phyloP scores from a whole-genome alignment of 2,888 invertebrate species.

The Gastrophysa polygoni region DNA sequence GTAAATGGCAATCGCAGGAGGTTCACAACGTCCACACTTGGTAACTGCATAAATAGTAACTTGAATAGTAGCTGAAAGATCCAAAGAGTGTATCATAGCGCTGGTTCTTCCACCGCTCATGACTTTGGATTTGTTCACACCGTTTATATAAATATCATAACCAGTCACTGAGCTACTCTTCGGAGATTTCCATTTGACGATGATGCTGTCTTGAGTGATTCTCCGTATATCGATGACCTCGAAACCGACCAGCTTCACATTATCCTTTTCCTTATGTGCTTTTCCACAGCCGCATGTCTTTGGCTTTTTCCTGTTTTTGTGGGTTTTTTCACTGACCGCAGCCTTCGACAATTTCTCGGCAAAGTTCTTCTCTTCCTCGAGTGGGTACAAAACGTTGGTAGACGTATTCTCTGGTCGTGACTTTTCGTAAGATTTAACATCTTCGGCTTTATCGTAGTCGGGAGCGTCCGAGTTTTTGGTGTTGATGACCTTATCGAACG shows the following conservation, averaged over 20 bases:
- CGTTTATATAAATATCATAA: constrained; percentile 48
- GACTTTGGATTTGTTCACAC: constrained; percentile 43
- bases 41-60: constrained; percentile 46
- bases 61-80: constrained; percentile 42
- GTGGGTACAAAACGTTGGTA: constrained; percentile 28
- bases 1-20: constrained; percentile 48
- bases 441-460: constrained; percentile 39
- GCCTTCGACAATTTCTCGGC: constrained; percentile 25
- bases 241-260: constrained; percentile 39
- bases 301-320: constrained; percentile 13
- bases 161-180: constrained; percentile 37
- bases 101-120: constrained; percentile 45
- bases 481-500: constrained; percentile 37
- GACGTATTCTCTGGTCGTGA: constrained; percentile 2
- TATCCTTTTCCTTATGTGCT: constrained; percentile 32
- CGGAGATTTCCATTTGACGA: constrained; percentile 47
- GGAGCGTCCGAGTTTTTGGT: constrained; percentile 30
- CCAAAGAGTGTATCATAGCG: constrained; percentile 46
- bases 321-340: constrained; percentile 18
- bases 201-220: constrained; percentile 46
- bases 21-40: constrained; percentile 44
- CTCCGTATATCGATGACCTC: constrained; percentile 45
- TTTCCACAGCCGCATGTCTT: constrained; percentile 36
- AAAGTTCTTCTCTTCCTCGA: constrained; percentile 21
- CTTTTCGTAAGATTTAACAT: constrained; percentile 18